phyloP scores from a whole-genome alignment of 2,797 vertebrate species.

The Rhinophrynus dorsalis region DNA sequence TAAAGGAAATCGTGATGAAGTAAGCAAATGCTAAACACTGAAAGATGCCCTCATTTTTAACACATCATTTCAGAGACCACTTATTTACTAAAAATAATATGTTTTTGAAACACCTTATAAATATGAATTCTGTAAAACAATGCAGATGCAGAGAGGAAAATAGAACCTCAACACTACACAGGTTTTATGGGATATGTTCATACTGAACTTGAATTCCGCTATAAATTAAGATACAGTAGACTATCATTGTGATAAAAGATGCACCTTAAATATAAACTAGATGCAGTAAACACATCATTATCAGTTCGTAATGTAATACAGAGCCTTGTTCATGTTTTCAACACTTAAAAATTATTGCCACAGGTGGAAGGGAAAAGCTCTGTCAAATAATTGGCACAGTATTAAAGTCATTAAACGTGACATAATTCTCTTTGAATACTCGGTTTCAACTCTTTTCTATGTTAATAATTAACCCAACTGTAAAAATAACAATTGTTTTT shows the following conservation, averaged over 20 bases:
- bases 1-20: conserved; percentile 80
- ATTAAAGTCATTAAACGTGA: conserved; percentile 46
- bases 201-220: not conserved
- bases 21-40: conserved; percentile 74
- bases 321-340: conserved; percentile 19
- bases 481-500: conserved; percentile 37
- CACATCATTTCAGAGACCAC: conserved; percentile 9
- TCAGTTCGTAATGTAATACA: conserved; percentile 27
- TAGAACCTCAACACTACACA: not conserved
- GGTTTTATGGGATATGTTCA: conserved; percentile 9
- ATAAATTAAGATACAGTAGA: conserved; percentile 19
- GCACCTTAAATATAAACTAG: conserved; percentile 34
- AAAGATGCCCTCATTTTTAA: conserved; percentile 30
- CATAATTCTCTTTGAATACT: conserved; percentile 68
- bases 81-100: conserved; percentile 1
- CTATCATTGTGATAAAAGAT: conserved; percentile 23
- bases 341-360: conserved; percentile 45
- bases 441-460: conserved; percentile 25
- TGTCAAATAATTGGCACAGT: conserved; percentile 24
- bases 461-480: conserved; percentile 43
- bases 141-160: not conserved
- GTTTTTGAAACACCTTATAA: not conserved
- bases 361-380: conserved; percentile 34
- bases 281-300: conserved; percentile 45
- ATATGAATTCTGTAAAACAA: conserved; percentile 4